Evolutionary conservation across 1,140 invertebrate genomes (phyloP), one percentile per base, ranked within the genome.

Genomic region (Heliconius congener): DNA sequence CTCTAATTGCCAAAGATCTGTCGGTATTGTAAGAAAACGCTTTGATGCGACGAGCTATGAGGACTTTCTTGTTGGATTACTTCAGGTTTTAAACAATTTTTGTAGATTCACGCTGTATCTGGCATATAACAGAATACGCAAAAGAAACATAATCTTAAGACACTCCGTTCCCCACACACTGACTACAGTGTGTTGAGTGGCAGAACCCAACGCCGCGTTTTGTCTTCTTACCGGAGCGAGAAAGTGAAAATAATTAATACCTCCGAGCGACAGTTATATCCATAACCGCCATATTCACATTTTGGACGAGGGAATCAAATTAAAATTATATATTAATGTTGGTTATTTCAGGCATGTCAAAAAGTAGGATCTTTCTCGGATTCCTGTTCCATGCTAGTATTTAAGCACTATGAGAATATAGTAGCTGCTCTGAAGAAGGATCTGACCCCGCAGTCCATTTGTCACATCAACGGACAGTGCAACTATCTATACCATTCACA

Each of bases 381-480:
- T 93, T 96, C 96, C 46, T 98, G 98, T 85, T 96, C 96, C 52
- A 96, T 96, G 80, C 94, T 97, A 46, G 94, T 98, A 37, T 93
- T 97, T 42, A 96, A 95, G 13, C 95, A 98, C 87, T 97, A 97
- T 87, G 95, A 97, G 78, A 94, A 95, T 16, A 96, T 98, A 60
- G 96, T 97, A 80, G 86, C 92, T 1, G 95, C 95, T 46, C 76
- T 97, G 8, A 91, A 96, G 82, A 92, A 96, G 34, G 95, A 97
- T 82, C 95, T 98, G 30, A 95, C 95, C 42, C 87, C 96, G 0
- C 86, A 96, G 34, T 96, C 96, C 74, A 90, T 98, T 30, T 98
- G 97, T 87, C 96, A 97, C 84, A 87, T 98, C 34, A 96, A 96
- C 73, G 97, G 97, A 42, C 96, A 97, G 83, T 98, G 97, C 86